Percentiles rank a stretch among this genome's conserved stretches.
Evolutionary conservation across 2,888 invertebrate genomes (phyloP).

Genomic region (Chloroclystis v-ata): DNA sequence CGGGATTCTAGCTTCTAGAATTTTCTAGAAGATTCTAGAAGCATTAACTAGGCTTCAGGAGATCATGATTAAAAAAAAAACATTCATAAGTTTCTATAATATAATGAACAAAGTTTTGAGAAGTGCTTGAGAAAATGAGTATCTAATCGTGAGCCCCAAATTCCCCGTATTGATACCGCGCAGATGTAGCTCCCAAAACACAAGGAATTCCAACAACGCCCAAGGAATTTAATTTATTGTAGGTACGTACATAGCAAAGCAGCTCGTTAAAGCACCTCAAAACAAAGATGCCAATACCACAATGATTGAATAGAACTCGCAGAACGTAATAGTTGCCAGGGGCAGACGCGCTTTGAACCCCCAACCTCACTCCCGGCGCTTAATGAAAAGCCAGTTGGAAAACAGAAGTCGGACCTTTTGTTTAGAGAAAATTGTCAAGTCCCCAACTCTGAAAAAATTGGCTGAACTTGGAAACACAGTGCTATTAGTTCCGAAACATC

Average conservation of each 20-base stretch:
- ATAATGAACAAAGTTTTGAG: too few species aligned
- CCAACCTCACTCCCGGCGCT: constrained; percentile 32
- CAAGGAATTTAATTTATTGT: constrained; percentile 26
- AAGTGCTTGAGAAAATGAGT: too few species aligned
- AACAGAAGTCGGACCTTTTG: constrained; percentile 43
- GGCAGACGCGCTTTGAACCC: constrained; percentile 40
- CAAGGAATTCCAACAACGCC: not conserved
- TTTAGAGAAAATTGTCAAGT: constrained; percentile 42
- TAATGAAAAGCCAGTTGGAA: constrained; percentile 49
- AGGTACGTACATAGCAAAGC: constrained; percentile 13
- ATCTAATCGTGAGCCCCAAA: too few species aligned
- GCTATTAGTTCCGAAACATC: constrained; percentile 20
- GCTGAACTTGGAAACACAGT: constrained; percentile 28
- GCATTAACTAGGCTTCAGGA: too few species aligned
- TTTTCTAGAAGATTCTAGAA: too few species aligned
- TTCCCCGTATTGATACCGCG: too few species aligned
- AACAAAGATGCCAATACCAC: constrained; percentile 39
- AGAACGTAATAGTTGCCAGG: constrained; percentile 42
- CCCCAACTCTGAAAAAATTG: constrained; percentile 33
- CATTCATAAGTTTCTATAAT: too few species aligned
- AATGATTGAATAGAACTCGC: constrained; percentile 43
- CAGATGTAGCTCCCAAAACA: not conserved
- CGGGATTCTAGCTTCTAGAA: too few species aligned
- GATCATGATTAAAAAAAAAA: too few species aligned
- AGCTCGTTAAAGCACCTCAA: constrained; percentile 28